Percentiles rank a stretch among this genome's conserved stretches.
Evolutionary conservation across 2,113 vertebrate genomes (phyloP).

Genomic region (Pseudonaja textilis): DNA sequence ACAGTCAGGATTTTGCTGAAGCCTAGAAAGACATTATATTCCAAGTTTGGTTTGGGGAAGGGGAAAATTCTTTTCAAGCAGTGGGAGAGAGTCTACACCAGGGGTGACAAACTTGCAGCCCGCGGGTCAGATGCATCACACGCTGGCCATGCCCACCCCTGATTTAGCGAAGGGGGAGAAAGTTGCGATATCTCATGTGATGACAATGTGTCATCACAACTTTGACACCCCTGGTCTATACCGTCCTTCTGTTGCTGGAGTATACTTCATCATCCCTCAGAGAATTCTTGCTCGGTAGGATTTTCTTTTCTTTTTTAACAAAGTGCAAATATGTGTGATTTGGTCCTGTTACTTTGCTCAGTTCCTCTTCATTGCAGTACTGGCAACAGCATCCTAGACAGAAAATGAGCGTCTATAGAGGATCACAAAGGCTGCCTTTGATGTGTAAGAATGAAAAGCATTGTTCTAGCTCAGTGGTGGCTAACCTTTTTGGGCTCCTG

Average conservation of each 20-base stretch:
- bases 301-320: background rate
- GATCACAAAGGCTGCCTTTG: background rate
- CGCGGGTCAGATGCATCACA: no score
- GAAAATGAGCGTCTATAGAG: background rate
- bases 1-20: background rate
- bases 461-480: background rate
- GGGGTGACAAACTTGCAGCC: no score
- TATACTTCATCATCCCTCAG: no score
- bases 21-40: background rate
- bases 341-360: background rate
- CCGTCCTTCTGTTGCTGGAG: no score
- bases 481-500: no score
- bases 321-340: background rate
- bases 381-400: background rate
- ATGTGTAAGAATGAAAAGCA: background rate
- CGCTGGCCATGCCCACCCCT: no score
- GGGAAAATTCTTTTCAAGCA: background rate
- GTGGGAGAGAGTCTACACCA: background rate
- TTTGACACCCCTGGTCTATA: no score
- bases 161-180: no score
- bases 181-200: no score
- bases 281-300: background rate
- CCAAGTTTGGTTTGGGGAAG: background rate
- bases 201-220: no score
- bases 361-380: background rate